Evolutionary conservation across 2,888 invertebrate species (phyloP), one percentile per base, ranked within the genome.

Genomic region (Dromius quadrimaculatus): DNA sequence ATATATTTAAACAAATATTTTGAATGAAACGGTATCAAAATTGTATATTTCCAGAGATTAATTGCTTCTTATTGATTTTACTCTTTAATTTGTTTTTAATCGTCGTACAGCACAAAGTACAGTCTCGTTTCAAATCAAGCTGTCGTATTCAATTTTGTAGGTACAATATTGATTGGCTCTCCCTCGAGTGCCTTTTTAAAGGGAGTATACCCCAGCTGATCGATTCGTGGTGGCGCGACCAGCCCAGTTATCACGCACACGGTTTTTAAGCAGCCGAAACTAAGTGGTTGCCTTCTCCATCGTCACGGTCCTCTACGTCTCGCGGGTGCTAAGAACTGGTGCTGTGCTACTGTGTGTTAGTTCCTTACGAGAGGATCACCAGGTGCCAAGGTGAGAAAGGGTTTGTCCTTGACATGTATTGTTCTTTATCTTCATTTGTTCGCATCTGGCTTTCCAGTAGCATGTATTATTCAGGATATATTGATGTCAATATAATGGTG

Each of bases 151-250:
- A 15, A 11, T 20, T 13, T 41, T 22, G 45, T 38, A 22, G 20
- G 9, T n/a, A 4, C 6, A 17, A 41, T 45, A 41, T 28, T 28
- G 41, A 28, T 43, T 63, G 19, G 2, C 17, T 8, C 23, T 23
- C 2, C 5, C 6, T 9, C n/a, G 34, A 1, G 19, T 6, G 17
- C 3, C n/a, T 45, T 6, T 47, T 45, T 20, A 6, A 13, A 17
- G 38, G 20, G 79, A 79, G 74, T 79, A 79, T 80, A 80, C 79
- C 75, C 77, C 79, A 79, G 80, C 80, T 80, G 79, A 80, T 80
- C 80, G 80, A 80, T 80, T 79, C 71, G 54, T 59, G 57, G 64
- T 61, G 71, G 72, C 65, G 66, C 59, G 36, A 4, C 59, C 13
- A 36, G 59, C 59, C 59, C 59, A 59, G 59, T 59, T 36, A n/a